Conservation (phyloP, 2,888 invertebrate genomes). For the Tridacna crocea region DNA sequence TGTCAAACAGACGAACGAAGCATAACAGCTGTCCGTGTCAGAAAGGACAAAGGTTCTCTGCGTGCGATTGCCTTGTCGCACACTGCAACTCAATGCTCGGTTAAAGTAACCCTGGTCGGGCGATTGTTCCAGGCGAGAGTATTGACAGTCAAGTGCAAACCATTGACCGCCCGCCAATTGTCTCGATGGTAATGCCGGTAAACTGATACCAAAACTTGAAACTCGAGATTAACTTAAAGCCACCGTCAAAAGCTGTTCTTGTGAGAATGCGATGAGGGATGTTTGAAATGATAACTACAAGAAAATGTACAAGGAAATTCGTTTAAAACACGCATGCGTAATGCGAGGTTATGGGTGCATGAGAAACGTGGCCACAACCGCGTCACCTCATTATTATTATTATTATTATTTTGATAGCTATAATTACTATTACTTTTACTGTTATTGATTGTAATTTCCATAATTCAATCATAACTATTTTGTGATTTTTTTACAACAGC, state of each 20-base stretch:
- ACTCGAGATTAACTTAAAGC: constrained; percentile 53
- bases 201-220: constrained; percentile 52
- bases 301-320: not conserved
- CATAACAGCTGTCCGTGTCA: constrained; percentile 60
- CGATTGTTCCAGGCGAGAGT: constrained; percentile 50
- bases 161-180: constrained; percentile 58
- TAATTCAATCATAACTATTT: too few species aligned
- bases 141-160: constrained; percentile 57
- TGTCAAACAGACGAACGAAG: constrained; percentile 49
- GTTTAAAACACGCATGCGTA: too few species aligned
- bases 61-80: constrained; percentile 47
- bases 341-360: too few species aligned
- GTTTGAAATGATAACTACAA: not conserved
- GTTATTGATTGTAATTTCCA: too few species aligned
- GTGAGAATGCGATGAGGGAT: not conserved
- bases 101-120: constrained; percentile 50
- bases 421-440: too few species aligned
- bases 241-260: constrained; percentile 21
- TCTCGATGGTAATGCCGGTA: constrained; percentile 51
- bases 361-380: too few species aligned
- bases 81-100: constrained; percentile 46
- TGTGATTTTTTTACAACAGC: too few species aligned
- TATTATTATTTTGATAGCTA: too few species aligned
- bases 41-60: constrained; percentile 54
- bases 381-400: too few species aligned